Percentiles rank a stretch among this genome's conserved stretches.
Conservation (phyloP, 2,113 vertebrate genomes). For the Connochaetes taurinus region DNA sequence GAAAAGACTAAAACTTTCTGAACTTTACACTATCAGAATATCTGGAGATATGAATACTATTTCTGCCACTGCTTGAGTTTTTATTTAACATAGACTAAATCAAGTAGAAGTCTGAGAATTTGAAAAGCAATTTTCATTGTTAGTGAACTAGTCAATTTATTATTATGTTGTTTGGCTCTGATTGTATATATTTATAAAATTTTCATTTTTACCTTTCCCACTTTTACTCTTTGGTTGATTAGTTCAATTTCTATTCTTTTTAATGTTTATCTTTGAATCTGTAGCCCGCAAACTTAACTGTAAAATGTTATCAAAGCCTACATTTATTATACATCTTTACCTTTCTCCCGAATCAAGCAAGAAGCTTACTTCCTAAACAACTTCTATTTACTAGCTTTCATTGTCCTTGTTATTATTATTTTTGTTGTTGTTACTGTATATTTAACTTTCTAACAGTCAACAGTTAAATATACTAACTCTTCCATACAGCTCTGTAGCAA, state of each 20-base stretch:
- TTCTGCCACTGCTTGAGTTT: background rate
- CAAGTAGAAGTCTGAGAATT: background rate
- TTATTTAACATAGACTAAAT: background rate
- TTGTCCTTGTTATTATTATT: background rate
- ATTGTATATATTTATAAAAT: background rate
- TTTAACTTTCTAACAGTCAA: background rate
- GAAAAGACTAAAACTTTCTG: background rate
- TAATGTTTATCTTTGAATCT: background rate
- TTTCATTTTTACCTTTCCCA: background rate
- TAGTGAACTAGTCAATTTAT: background rate
- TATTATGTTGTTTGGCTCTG: background rate
- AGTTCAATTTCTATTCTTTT: background rate
- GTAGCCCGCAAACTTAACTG: background rate
- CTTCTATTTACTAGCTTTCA: background rate
- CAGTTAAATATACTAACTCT: background rate
- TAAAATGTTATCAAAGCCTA: background rate
- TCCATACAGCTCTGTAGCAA: background rate
- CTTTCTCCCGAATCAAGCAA: background rate
- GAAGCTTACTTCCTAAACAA: background rate
- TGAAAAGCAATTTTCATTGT: background rate
- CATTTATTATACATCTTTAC: background rate
- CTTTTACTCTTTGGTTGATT: background rate
- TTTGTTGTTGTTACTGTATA: background rate
- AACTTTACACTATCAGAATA: background rate
- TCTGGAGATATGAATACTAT: background rate